Evolutionary conservation across 2,888 invertebrate genomes (phyloP).

Genomic region (Automeris io): DNA sequence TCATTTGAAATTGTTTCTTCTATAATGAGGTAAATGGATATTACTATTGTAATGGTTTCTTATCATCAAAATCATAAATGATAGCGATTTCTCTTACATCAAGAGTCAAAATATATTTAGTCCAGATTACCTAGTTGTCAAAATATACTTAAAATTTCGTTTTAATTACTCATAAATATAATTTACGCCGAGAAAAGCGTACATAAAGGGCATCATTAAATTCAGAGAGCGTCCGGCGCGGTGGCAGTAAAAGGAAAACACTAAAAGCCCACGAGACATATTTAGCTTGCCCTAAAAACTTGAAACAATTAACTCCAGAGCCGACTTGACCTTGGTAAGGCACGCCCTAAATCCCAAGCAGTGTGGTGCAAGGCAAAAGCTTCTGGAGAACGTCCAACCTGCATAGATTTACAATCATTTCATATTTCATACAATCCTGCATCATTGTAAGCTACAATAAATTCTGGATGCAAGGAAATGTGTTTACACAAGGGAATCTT

Average conservation of each 20-base stretch:
- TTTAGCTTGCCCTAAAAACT: constrained; percentile 22
- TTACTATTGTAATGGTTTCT: too few relatives aligned
- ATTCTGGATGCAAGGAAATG: too few relatives aligned
- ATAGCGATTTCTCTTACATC: too few relatives aligned
- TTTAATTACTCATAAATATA: not conserved
- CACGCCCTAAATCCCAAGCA: constrained; percentile 22
- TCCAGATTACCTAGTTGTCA: too few relatives aligned
- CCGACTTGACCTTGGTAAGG: constrained; percentile 26
- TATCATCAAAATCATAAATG: too few relatives aligned
- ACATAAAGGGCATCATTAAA: not conserved
- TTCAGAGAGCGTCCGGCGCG: constrained; percentile 11
- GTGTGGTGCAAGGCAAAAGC: constrained; percentile 9
- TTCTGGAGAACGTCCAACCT: not conserved
- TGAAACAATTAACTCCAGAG: constrained; percentile 9
- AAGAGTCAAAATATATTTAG: too few relatives aligned
- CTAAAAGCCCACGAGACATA: constrained; percentile 17
- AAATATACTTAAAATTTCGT: too few relatives aligned
- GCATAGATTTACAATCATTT: not conserved
- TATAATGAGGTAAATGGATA: too few relatives aligned
- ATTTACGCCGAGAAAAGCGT: not conserved
- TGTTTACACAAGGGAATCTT: too few relatives aligned
- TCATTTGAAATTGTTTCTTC: too few relatives aligned
- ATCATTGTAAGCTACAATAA: too few relatives aligned
- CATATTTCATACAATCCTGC: too few relatives aligned
- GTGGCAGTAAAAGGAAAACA: constrained; percentile 13